Conservation (phyloP, 2,113 vertebrate species). For the Piaya cayana region DNA sequence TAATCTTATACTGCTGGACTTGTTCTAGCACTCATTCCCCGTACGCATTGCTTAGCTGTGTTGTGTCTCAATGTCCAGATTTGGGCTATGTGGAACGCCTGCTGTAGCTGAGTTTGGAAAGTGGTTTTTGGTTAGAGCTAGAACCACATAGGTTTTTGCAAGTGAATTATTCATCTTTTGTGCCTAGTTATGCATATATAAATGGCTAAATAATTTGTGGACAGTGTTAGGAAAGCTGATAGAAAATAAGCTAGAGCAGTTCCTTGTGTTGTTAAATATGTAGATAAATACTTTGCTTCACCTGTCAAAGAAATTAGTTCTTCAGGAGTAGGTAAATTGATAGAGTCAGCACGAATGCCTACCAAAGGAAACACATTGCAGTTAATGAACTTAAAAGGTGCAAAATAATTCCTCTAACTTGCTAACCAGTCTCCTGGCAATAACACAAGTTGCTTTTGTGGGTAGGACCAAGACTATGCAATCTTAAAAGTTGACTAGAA, state of each 20-base stretch:
- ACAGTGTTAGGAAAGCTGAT: neutral
- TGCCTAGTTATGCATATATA: neutral
- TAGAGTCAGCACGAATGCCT: neutral
- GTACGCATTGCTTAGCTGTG: neutral
- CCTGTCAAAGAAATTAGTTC: neutral
- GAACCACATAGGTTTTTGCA: neutral
- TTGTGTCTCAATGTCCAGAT: neutral
- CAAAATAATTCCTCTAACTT: neutral
- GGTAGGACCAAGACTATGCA: neutral
- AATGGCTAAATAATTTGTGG: neutral
- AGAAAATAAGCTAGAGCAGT: neutral
- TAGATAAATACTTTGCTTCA: neutral
- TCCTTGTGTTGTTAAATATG: neutral
- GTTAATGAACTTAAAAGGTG: neutral
- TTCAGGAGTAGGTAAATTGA: neutral
- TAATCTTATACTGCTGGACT: neutral
- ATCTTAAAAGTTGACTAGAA: neutral
- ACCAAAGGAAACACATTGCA: neutral
- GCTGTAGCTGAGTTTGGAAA: neutral
- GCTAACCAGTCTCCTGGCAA: neutral
- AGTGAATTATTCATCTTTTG: neutral
- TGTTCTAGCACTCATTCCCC: neutral
- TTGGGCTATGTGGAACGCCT: neutral
- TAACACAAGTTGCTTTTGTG: neutral
- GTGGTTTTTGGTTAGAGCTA: neutral